Base-by-base conservation (phyloP, 53 echinoderm and acorn worm genomes). In the Holothuria scabra region DNA sequence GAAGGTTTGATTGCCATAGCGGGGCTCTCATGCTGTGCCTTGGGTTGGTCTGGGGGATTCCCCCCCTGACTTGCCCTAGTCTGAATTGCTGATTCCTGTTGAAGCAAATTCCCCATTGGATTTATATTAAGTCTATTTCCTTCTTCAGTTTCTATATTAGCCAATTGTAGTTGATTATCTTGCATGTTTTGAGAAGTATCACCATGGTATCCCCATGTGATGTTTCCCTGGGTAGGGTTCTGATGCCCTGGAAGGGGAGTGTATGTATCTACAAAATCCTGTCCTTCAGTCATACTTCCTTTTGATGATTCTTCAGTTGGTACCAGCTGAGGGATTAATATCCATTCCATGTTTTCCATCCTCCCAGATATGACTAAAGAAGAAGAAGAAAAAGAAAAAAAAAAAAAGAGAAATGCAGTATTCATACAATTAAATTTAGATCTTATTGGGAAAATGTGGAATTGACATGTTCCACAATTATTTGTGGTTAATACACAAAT, bases 261-360 rank as follows among this genome's bases (percentile, higher is more conserved):
- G 0, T 28, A 18, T 52, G 52, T 52, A 52, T 1, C 52, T 65
- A 28, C 28, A 31, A 23, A 28, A 5, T 65, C 1, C 6, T 8
- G 24, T 23, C 4, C 26, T 23, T 44, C 24, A 24, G 41, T 38
- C 3, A 12, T 32, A 19, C 48, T 72, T 4, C 11, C n/a, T 72
- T 22, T 7, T 28, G 3, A 25, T 25, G 72, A 24, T 57, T 57
- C 52, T 18, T 78, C 78, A 56, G 78, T 78, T 28, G 78, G 78
- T 58, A 78, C 56, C 78, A 78, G 14, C 14, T 57, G 57, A 55
- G 78, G 78, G 18, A 78, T 78, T 56, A 78, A 56, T 57, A 78
- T 78, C 78, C 78, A 78, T 58, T 78, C 78, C 78, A 78, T 78
- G 49, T 78, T 78, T 24, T 57, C 78, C 78, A 78, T 78, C 59